Base-by-base conservation (phyloP, 2,113 vertebrate species). In the Strigops habroptila region DNA sequence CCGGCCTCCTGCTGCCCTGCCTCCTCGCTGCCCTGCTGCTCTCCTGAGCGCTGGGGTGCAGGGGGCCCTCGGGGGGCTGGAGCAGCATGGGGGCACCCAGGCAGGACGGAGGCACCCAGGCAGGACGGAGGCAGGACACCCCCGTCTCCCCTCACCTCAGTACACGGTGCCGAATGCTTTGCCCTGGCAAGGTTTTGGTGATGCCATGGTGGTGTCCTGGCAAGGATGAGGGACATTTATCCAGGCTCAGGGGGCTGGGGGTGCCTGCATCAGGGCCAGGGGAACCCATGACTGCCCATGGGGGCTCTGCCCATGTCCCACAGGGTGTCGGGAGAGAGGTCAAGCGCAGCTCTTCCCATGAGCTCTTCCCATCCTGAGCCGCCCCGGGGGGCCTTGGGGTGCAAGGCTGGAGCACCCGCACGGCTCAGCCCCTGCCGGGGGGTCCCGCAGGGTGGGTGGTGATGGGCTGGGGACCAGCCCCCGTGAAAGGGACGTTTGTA, bases 401-500 rank as follows among this genome's bases (percentile, higher is more conserved):
- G 6, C n/a, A 0, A 70, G 74, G 76, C 6, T 14, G 77, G 37
- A 41, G 88, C 74, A 7, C 3, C 37, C 8, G 3, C 4, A 1
- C 31, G 4, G 41, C 49, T 25, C 86, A 39, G 60, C 67, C 9
- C 18, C 39, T 31, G 30, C 18, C 0, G 39, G 0, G 6, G 60
- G 28, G 35, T 8, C 35, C 69, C 21, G 8, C 12, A 4, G 30
- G 7, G 1, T 3, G 43, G 22, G 19, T 6, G 67, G 62, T 1
- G 7, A 3, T 4, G 70, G 14, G 57, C 1, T 6, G 37, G 41
- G 12, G 24, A 46, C 14, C 6, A 0, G 27, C 4, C 21, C 0
- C 1, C 1, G 1, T 5, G 62, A n/a, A 44, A 27, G 0, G 8
- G 53, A 13, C 0, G 3, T 18, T 59, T 28, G 30, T 21, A 12